A percentile compares a stretch with the other conserved stretches of the same genome.
Evolutionary conservation across 2,797 vertebrate species (phyloP).

Genomic region (Hydrophis major): DNA sequence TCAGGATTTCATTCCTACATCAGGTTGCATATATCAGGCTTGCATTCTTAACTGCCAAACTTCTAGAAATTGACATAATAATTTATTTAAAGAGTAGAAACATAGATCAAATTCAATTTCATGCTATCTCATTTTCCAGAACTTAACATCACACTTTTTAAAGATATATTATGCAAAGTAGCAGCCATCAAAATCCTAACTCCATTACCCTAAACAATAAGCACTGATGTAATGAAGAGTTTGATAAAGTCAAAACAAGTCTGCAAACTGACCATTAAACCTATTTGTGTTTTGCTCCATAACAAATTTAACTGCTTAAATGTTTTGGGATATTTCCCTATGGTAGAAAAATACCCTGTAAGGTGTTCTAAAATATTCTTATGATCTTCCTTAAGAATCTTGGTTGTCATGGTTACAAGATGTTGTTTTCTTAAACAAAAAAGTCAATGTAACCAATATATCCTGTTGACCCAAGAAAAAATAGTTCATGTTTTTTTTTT

Average conservation of each 20-base stretch:
- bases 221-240: not conserved
- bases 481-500: not conserved
- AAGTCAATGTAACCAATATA: conserved; percentile 6
- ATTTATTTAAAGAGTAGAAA: not conserved
- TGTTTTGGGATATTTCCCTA: conserved; percentile 5
- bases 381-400: not conserved
- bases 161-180: not conserved
- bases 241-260: not conserved
- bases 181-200: not conserved
- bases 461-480: not conserved
- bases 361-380: not conserved
- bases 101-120: not conserved
- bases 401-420: not conserved
- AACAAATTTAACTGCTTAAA: not conserved
- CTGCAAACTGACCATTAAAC: not conserved
- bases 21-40: not conserved
- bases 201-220: not conserved
- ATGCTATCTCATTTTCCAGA: not conserved
- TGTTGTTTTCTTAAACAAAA: conserved; percentile 24
- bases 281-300: not conserved
- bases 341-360: not conserved
- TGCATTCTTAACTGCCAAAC: not conserved
- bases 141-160: not conserved
- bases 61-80: not conserved
- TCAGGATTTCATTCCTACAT: too few species aligned